Conservation (phyloP, 1,140 invertebrate genomes). For the Oncopeltus fasciatus region DNA sequence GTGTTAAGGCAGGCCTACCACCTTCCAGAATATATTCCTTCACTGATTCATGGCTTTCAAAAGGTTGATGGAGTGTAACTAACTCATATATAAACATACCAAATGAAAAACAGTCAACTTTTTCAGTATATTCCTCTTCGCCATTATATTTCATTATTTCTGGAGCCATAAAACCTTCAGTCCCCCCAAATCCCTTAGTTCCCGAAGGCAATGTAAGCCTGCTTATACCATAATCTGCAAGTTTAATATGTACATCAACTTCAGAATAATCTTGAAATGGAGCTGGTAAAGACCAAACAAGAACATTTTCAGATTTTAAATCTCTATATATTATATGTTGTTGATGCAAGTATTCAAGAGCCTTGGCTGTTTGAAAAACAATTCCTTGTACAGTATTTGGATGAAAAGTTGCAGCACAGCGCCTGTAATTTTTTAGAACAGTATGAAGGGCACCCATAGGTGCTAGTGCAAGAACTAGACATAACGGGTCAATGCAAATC, state of each 20-base stretch:
- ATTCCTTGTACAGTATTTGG: constrained; percentile 69
- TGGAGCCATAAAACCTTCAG: constrained; percentile 96
- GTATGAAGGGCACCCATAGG: constrained; percentile 79
- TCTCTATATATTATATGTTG: constrained; percentile 91
- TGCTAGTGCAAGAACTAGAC: constrained; percentile 41
- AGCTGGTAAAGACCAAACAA: constrained; percentile 85
- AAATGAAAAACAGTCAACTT: constrained; percentile 97
- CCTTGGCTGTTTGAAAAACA: constrained; percentile 80
- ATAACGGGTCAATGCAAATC: constrained; percentile 73
- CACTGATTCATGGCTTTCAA: constrained; percentile 86
- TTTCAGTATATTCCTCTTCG: constrained; percentile 96
- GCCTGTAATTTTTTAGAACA: constrained; percentile 63
- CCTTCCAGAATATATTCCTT: constrained; percentile 93
- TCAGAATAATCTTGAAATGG: constrained; percentile 49
- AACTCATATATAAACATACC: constrained; percentile 99
- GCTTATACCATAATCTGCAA: constrained; percentile 95
- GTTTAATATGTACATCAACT: constrained; percentile 68
- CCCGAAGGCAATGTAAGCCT: constrained; percentile 73
- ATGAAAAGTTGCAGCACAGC: constrained; percentile 66
- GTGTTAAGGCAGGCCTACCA: constrained; percentile 71
- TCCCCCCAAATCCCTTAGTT: constrained; percentile 93
- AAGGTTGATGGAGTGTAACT: constrained; percentile 81
- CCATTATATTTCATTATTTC: constrained; percentile 97
- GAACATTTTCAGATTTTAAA: constrained; percentile 94
- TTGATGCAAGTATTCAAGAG: constrained; percentile 89